phyloP scores from a whole-genome alignment of 1,140 invertebrate genomes.

The Spodoptera frugiperda region DNA sequence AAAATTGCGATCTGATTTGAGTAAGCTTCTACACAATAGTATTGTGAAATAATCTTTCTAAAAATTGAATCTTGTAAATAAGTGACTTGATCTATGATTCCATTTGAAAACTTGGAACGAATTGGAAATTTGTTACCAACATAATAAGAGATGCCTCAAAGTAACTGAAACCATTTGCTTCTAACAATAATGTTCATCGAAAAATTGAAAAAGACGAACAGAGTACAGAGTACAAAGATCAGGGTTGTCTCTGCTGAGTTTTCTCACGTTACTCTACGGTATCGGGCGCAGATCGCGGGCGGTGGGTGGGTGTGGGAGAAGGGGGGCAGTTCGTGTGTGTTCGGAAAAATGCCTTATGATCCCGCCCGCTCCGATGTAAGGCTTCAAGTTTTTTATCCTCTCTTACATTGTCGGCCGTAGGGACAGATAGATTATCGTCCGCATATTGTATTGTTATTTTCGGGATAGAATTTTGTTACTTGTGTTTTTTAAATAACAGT shows the following conservation, averaged over 20 bases:
- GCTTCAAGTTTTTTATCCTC: slow-evolving; percentile 68
- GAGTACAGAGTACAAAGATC: neutral
- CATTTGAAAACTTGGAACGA: too few relatives aligned
- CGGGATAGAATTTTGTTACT: neutral
- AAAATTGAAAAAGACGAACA: neutral
- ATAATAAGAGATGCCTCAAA: too few relatives aligned
- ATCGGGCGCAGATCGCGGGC: slow-evolving; percentile 74
- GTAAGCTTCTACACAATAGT: too few relatives aligned
- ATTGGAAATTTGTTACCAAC: too few relatives aligned
- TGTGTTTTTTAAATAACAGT: too few relatives aligned
- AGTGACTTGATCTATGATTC: too few relatives aligned
- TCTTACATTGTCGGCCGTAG: slow-evolving; percentile 40
- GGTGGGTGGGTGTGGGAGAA: slow-evolving; percentile 49
- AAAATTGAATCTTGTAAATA: too few relatives aligned
- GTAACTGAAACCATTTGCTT: too few relatives aligned
- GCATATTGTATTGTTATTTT: slow-evolving; percentile 31
- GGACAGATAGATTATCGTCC: slow-evolving; percentile 45
- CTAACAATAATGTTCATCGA: too few relatives aligned
- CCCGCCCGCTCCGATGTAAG: slow-evolving; percentile 59
- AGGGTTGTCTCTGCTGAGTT: slow-evolving; percentile 48
- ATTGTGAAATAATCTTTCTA: too few relatives aligned
- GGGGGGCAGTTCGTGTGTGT: slow-evolving; percentile 69
- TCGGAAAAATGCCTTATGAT: slow-evolving; percentile 84
- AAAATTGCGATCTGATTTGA: too few relatives aligned
- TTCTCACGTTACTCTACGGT: slow-evolving; percentile 58